Conservation (phyloP, 2,797 vertebrate genomes). For the Phyllotis vaccarum region DNA sequence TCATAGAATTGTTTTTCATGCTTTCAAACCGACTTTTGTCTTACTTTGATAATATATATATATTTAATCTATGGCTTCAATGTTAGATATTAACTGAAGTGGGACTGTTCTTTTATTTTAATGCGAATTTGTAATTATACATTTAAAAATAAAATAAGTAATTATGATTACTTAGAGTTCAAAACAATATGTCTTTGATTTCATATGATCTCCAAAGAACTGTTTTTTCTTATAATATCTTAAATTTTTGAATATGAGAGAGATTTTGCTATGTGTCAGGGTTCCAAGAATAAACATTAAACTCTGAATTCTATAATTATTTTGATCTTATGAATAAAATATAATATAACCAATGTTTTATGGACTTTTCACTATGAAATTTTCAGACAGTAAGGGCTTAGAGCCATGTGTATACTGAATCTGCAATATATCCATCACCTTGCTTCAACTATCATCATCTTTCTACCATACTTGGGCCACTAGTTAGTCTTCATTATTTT, state of each 20-base stretch:
- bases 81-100: neutral
- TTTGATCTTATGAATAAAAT: conserved; percentile 25
- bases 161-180: neutral
- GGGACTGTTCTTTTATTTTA: neutral
- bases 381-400: neutral
- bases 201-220: neutral
- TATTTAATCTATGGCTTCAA: conserved; percentile 28
- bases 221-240: neutral
- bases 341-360: neutral
- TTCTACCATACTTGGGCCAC: neutral
- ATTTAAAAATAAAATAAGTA: conserved; percentile 25
- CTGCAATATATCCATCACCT: neutral
- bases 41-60: conserved; percentile 32
- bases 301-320: conserved; percentile 23
- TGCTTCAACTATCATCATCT: neutral
- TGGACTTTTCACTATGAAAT: neutral
- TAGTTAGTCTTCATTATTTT: neutral
- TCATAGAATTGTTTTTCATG: neutral
- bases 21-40: neutral
- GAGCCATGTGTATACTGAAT: neutral
- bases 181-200: neutral
- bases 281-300: conserved; percentile 22
- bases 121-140: neutral
- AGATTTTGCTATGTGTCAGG: neutral
- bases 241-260: conserved; percentile 33